Evolutionary conservation across 1,140 invertebrate species (phyloP), one percentile per base, ranked within the genome.

Genomic region (Drosophila dunni): DNA sequence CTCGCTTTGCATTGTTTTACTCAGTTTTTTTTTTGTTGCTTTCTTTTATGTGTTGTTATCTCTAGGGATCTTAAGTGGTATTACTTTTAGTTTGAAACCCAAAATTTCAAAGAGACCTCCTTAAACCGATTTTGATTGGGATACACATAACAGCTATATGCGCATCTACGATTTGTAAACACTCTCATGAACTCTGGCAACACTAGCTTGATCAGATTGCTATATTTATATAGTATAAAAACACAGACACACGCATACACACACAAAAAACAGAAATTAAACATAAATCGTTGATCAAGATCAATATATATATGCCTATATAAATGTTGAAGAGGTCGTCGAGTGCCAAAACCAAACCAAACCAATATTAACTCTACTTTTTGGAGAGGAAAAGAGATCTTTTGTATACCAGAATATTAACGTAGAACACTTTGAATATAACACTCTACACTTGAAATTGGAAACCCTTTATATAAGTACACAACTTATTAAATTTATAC

Each of bases 41-140:
- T 36, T 20, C 17, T 20, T 20, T 46, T 46, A 7, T 45, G 56
- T 42, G 20, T 56, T 29, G 38, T 36, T 20, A 45, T 29, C 51
- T 72, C 29, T 45, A 33, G 29, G 68, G 61, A 53, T 44, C 69
- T 72, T 72, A 58, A 29, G 53, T 53, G 56, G 33, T 68, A 68
- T 66, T 50, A 9, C 58, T 34, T 66, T 42, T 40, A 29, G 13
- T 48, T 66, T 57, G 68, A 64, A 71, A 65, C 24, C 68, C 65
- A 51, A 65, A 69, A 42, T 69, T 54, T 13, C 53, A 70, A 46
- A 46, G 38, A 29, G 36, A 69, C 58, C 44, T 57, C 10, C 29
- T 65, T 46, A 65, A 36, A 71, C 63, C 60, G 60, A 70, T 70
- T 57, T 58, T 42, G 11, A 29, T 63, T 24, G 15, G 13, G n/a